Conservation (phyloP, 2,113 vertebrate species). For the Pterocles orientalis region DNA sequence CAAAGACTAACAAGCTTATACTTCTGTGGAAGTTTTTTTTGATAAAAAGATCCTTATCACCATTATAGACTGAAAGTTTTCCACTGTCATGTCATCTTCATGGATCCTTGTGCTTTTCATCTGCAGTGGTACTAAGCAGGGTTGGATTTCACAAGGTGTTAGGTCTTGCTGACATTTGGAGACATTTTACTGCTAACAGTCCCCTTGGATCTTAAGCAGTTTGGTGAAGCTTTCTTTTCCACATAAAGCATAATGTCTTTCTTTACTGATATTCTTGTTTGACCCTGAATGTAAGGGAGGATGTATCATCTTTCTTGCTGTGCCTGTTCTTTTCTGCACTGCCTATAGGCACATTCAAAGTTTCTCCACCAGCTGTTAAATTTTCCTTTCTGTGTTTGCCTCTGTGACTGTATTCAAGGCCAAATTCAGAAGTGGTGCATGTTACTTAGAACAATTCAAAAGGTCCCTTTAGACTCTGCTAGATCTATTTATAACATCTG, state of each 20-base stretch:
- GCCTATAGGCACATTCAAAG: neutral
- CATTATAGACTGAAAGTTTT: neutral
- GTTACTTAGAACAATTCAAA: neutral
- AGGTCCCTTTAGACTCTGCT: neutral
- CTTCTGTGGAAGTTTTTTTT: neutral
- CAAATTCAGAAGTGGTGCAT: neutral
- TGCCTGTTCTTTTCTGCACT: neutral
- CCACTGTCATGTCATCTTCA: neutral
- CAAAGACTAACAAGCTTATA: neutral
- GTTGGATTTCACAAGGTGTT: neutral
- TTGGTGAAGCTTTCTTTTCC: conserved; percentile 24
- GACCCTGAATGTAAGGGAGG: neutral
- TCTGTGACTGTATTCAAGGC: neutral
- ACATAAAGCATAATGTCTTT: neutral
- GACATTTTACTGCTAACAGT: neutral
- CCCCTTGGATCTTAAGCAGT: neutral
- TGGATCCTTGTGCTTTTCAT: neutral
- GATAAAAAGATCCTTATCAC: neutral
- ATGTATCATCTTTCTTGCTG: neutral
- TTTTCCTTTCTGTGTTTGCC: neutral
- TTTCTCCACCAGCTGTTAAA: neutral
- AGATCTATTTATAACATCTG: conserved; percentile 43
- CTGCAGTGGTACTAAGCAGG: neutral
- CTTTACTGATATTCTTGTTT: neutral
- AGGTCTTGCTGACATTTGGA: neutral